These are phyloP conservation scores for Leucosticte australis DNA, from an alignment of 2,113 vertebrate genomes.

Conservation along the genomic window DNA sequence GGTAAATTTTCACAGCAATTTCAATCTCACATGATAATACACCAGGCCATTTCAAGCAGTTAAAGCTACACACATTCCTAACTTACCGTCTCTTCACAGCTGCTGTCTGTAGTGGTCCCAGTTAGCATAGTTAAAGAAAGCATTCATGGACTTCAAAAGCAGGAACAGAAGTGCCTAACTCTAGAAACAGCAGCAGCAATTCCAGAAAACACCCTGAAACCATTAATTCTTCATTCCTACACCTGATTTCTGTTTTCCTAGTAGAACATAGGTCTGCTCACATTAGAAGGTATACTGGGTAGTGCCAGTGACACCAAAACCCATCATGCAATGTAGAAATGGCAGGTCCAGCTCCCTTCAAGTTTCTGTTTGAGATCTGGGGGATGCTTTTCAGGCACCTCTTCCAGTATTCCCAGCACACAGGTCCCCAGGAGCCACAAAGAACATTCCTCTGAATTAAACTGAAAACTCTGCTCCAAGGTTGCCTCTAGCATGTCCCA, in stretches of 20 bases:
- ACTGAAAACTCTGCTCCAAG: neutral
- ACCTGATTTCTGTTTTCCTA: neutral
- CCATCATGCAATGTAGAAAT: neutral
- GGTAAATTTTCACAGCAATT: neutral
- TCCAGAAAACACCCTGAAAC: neutral
- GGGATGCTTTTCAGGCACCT: neutral
- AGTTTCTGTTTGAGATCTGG: neutral
- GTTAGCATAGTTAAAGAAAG: neutral
- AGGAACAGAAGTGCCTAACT: neutral
- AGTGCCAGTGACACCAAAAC: neutral
- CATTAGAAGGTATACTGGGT: neutral
- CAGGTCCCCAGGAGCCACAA: neutral
- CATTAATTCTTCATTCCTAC: rapidly evolving
- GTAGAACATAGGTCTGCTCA: neutral
- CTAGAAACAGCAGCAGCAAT: neutral
- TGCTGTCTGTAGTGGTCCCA: neutral
- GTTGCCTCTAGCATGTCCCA: rapidly evolving
- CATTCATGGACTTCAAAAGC: neutral
- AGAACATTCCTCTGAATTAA: neutral
- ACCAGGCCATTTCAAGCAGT: neutral
- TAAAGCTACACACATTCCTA: neutral
- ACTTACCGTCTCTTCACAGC: neutral
- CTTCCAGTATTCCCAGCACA: neutral
- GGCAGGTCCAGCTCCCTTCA: neutral
- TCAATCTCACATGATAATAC: neutral